Evolutionary conservation across 92 coral and sea anemone genomes (phyloP), one percentile per base, ranked within the genome.

Genomic region (Ricordea florida): DNA sequence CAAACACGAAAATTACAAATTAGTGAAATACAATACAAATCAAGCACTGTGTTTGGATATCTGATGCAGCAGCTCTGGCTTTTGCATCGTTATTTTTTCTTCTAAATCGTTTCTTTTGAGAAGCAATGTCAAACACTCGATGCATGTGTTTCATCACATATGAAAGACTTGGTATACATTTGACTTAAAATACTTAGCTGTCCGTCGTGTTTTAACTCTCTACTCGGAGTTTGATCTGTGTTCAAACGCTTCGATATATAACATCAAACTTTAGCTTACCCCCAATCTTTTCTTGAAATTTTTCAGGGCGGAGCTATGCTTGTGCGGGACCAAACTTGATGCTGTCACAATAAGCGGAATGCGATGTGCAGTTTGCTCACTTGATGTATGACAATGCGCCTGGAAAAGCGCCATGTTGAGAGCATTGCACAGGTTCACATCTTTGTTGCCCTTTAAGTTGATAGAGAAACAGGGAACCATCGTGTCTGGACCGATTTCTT

Each of bases 391-490:
- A 23, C 66, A 72, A 24, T 85, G 73, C 42, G 75, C 84, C 37
- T 74, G 57, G 71, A 89, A 79, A 44, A 89, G 47, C 18, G 88
- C 72, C 60, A 67, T 44, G 41, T 86, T 87, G 47, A 89, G 80
- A 14, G 27, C 69, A 50, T 89, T 89, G 24, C 85, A 77, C 60
- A 73, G 32, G 24, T 85, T 85, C 6, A 84, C 77, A 22, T 32
- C 87, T 30, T 65, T 36, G 81, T 87, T 93, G 27, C 84, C 88
- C 61, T 86, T 93, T 56, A 80, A 2, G 84, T 93, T 93, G 14
- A 90, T 72, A 17, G 93, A 85, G 68, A 93, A 93, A 45, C 92
- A 86, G n/a, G 94, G 94, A 22, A 93, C 81, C 96, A 93, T 76
- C 4, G 96, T 87, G 66, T 93, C 98, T 0, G 98, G 96, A 8